Base-by-base conservation (phyloP, 2,888 invertebrate species). In the Euzophera pinguis region DNA sequence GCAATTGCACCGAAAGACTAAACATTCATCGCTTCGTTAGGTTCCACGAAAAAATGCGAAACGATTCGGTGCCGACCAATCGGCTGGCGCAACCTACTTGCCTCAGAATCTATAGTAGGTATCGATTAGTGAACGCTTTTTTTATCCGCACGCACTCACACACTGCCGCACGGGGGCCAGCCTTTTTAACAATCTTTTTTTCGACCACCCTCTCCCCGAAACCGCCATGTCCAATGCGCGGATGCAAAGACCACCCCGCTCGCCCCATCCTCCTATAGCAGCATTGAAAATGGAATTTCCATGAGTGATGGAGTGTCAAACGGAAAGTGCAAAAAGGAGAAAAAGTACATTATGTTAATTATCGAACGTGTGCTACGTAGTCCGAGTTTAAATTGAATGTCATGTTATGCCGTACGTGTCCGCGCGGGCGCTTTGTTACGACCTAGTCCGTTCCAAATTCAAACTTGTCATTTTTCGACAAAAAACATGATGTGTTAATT, bases 241-340 rank as follows among this genome's bases (percentile, higher is more conserved):
- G 83, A 88, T 89, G 88, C 87, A 87, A 89, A 89, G 87, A 84
- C 87, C 89, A 81, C 86, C 88, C 84, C 75, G 69, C 70, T 50
- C 63, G 56, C 76, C 78, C 81, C 83, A 67, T 78, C 82, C 83
- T 80, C 82, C 78, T 80, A 83, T 79, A 82, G 77, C 85, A 84
- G 84, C 88, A 88, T 88, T 88, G 87, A 89, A 89, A 90, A 89
- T 89, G 90, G 90, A 89, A 89, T 90, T 90, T 90, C 89, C 90
- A 86, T 90, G 90, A 90, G 87, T 90, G 90, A 90, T 90, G 90
- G 89, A 90, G 89, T 90, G 90, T 89, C 90, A 90, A 89, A 89
- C 88, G 87, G 80, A 81, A 87, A 84, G 82, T 83, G 84, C 78
- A 86, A 89, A 89, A 89, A 87, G 83, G 84, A 89, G 87, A 84